Evolutionary conservation across 2,113 vertebrate species (phyloP).

Genomic region (Sapajus apella): DNA sequence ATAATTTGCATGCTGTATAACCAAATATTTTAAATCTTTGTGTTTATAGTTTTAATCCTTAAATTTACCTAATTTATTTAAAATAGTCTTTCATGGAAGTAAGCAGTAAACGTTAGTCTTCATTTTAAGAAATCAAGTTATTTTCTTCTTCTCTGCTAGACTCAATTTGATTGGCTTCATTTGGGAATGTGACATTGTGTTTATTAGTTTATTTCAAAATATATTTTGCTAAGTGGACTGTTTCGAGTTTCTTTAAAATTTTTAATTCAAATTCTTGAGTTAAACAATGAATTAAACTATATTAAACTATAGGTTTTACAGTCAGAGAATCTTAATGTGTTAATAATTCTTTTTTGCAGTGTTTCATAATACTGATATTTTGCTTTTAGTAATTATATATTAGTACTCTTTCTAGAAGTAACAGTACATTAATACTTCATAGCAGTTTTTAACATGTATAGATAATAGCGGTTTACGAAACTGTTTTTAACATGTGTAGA

Average conservation of each 20-base stretch:
- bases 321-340: neutral
- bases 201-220: constrained; percentile 28
- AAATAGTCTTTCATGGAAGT: constrained; percentile 16
- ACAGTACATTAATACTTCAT: neutral
- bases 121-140: constrained; percentile 27
- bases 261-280: neutral
- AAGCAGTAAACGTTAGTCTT: neutral
- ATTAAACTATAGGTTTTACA: constrained; percentile 36
- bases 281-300: constrained; percentile 14
- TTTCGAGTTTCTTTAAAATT: neutral
- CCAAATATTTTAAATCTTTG: neutral
- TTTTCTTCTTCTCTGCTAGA: neutral
- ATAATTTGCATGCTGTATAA: neutral
- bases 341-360: neutral
- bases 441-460: neutral
- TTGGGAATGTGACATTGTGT: neutral
- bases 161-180: neutral
- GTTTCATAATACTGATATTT: constrained; percentile 15
- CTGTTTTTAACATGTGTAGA: neutral
- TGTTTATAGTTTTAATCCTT: constrained; percentile 37
- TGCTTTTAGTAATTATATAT: neutral
- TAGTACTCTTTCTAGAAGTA: constrained; percentile 4
- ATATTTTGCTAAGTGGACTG: neutral
- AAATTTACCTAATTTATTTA: neutral
- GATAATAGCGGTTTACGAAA: neutral